Conservation (phyloP, 1,140 invertebrate genomes). For the Sitodiplosis mosellana region DNA sequence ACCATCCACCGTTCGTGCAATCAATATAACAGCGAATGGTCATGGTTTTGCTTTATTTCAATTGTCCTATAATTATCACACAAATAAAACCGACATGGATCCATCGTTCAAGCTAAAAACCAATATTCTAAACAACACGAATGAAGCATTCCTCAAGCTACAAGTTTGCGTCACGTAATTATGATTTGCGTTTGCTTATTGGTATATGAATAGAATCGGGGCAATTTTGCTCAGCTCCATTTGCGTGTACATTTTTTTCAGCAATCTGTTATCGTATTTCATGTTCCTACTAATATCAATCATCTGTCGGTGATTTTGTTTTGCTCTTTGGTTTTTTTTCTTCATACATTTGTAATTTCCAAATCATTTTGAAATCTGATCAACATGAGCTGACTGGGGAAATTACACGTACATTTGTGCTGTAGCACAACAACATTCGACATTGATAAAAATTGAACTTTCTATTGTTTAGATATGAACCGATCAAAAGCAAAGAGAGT, state of each 20-base stretch:
- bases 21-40: constrained; percentile 55
- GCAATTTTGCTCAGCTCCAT: too few species aligned
- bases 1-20: constrained; percentile 8
- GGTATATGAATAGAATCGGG: too few species aligned
- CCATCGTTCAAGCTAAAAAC: constrained; percentile 79
- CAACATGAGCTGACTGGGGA: background rate
- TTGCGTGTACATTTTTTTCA: too few species aligned
- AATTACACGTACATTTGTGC: background rate
- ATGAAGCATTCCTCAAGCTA: constrained; percentile 63
- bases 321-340: too few species aligned
- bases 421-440: background rate
- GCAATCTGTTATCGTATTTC: too few species aligned
- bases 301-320: too few species aligned
- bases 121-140: constrained; percentile 69
- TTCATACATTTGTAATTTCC: too few species aligned
- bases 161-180: constrained; percentile 64
- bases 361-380: too few species aligned
- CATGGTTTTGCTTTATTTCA: constrained; percentile 69
- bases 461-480: background rate
- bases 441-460: background rate
- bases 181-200: background rate
- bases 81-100: constrained; percentile 76
- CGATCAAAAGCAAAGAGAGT: too few species aligned
- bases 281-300: too few species aligned
- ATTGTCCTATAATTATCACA: constrained; percentile 65